phyloP scores from a whole-genome alignment of 2,113 vertebrate species.

The Semicossyphus pulcher region DNA sequence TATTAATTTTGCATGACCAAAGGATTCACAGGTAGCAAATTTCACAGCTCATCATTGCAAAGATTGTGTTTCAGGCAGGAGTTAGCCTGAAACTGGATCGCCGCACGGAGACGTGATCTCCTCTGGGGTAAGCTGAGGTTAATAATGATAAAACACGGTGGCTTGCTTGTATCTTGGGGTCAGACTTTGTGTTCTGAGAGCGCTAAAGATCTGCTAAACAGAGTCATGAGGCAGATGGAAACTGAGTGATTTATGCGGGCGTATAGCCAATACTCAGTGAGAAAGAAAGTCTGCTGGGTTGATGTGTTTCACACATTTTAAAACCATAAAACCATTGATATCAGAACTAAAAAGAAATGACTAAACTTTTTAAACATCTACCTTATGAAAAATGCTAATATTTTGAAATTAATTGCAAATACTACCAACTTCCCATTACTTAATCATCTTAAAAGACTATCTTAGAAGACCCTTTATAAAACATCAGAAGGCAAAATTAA shows the following conservation, averaged over 20 bases:
- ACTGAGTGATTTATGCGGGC: constrained; percentile 40
- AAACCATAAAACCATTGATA: neutral
- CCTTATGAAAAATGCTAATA: no score
- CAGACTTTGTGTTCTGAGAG: constrained; percentile 55
- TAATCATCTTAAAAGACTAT: no score
- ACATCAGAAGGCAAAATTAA: no score
- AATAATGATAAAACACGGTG: constrained; percentile 63
- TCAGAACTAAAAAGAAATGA: no score
- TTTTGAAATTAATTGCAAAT: no score
- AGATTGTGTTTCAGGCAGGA: constrained; percentile 73
- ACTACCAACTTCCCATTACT: no score
- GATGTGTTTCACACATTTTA: neutral
- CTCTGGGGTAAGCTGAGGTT: constrained; percentile 67
- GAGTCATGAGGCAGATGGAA: constrained; percentile 26
- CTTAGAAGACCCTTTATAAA: no score
- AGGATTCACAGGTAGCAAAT: constrained; percentile 74
- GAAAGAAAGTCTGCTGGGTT: neutral
- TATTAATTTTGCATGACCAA: constrained; percentile 78
- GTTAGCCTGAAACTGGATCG: constrained; percentile 69
- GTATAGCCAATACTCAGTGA: constrained; percentile 3
- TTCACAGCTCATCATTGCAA: constrained; percentile 75
- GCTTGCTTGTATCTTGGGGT: constrained; percentile 61
- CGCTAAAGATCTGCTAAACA: constrained; percentile 33
- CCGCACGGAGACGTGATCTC: constrained; percentile 56
- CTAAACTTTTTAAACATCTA: no score